Conservation (phyloP, 1,140 invertebrate genomes). For the Samia ricini region DNA sequence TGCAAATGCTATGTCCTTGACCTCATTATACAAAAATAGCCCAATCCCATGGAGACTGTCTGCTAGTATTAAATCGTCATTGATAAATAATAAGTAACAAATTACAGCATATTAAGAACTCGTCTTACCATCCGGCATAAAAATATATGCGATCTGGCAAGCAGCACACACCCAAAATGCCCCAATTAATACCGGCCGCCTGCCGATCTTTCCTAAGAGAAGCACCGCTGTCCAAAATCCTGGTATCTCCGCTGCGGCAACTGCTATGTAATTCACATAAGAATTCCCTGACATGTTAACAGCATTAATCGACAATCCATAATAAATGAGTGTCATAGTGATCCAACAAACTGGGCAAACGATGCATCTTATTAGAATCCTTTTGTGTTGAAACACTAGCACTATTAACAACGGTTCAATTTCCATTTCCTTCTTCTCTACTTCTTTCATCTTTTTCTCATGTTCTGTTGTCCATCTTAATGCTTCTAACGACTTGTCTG, state of each 20-base stretch:
- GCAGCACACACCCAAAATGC: constrained; percentile 83
- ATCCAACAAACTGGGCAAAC: constrained; percentile 84
- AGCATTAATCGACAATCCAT: constrained; percentile 82
- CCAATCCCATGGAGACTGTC: too few species aligned
- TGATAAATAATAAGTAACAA: too few species aligned
- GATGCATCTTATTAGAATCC: constrained; percentile 78
- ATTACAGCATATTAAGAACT: too few species aligned
- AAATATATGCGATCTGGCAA: constrained; percentile 82
- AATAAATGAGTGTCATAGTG: constrained; percentile 82
- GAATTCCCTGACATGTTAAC: constrained; percentile 80
- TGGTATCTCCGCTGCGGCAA: constrained; percentile 83
- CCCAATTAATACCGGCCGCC: constrained; percentile 81
- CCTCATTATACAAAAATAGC: too few species aligned
- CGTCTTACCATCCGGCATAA: constrained; percentile 77
- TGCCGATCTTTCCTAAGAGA: constrained; percentile 38
- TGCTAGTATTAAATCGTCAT: too few species aligned
- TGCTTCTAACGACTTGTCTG: constrained; percentile 73
- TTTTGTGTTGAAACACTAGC: constrained; percentile 75
- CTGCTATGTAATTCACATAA: constrained; percentile 83
- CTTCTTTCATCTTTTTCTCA: constrained; percentile 1
- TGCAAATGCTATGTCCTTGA: too few species aligned
- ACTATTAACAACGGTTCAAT: constrained; percentile 46
- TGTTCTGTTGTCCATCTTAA: constrained; percentile 14
- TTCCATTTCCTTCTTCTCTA: constrained; percentile 21
- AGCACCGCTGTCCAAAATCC: constrained; percentile 79